Evolutionary conservation across 2,113 vertebrate species (phyloP), one percentile per base, ranked within the genome.

Genomic region (Manacus vitellinus): DNA sequence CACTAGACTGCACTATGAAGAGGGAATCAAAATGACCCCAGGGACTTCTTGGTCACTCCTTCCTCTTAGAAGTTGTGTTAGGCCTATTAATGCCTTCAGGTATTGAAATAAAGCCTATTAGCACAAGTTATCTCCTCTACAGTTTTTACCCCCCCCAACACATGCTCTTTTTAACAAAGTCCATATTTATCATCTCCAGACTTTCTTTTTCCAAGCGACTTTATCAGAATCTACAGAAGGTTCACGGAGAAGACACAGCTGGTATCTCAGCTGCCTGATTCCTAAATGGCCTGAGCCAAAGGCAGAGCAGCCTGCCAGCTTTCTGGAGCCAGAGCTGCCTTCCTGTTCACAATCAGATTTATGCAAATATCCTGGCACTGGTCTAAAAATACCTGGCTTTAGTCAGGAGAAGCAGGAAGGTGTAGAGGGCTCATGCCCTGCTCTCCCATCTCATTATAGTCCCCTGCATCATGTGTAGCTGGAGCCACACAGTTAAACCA

Each of bases 231-330:
- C 80, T 78, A 22, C 93, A 85, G 91, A 89, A 96, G 76, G 76
- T 75, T 89, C 59, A 78, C 39, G 61, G 76, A 84, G 92, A 88
- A 94, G 91, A 52, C 65, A 89, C 96, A 97, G 94, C 89, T 97
- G 94, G 86, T 94, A 66, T 83, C 91, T 95, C 94, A 94, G 83
- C 89, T 95, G 91, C 73, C 84, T 95, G 84, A 56, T 46, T 92
- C 86, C 73, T 78, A 35, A 87, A 81, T 52, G 73, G 77, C 52
- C 84, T 41, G 73, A 92, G 73, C 87, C 93, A 96, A 96, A 90
- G 70, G 65, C 61, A 83, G 35, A 87, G 51, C 68, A 91, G 52
- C 17, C 52, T 94, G 73, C 89, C 89, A 97, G 3, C 30, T 65
- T 43, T 77, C 80, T 75, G 83, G 22, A 95, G 89, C 80, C 86